Percentiles rank a stretch among this genome's conserved stretches.
These are phyloP conservation scores for Trichogramma dendrolimi DNA, from an alignment of 2,888 invertebrate species.

Conservation along the genomic window DNA sequence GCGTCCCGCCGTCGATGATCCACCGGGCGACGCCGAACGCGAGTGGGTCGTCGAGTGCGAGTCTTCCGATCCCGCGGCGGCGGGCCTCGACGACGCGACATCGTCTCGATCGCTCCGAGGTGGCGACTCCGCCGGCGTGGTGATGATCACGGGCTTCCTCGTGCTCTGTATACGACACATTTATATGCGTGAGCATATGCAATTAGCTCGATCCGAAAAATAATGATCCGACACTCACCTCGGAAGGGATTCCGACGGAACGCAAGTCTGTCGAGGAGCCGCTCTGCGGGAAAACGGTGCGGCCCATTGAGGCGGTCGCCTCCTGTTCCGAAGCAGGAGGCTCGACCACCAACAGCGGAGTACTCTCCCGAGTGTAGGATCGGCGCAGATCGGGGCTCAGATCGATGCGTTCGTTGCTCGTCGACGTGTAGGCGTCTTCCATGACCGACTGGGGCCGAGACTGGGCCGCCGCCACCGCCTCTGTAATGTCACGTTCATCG, in stretches of 20 bases:
- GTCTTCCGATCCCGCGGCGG: constrained; percentile 20
- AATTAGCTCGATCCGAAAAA: no score
- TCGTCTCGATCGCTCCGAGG: background rate
- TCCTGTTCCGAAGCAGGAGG: constrained; percentile 15
- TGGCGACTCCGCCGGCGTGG: background rate
- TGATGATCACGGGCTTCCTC: background rate
- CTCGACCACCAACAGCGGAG: constrained; percentile 18
- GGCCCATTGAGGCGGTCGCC: constrained; percentile 16
- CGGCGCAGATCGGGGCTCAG: background rate
- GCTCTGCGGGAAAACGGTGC: constrained; percentile 13
- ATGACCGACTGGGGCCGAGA: constrained; percentile 22
- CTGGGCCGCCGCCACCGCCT: constrained; percentile 30
- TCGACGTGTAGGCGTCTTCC: constrained; percentile 34
- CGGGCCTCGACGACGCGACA: constrained; percentile 10
- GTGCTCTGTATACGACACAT: no score
- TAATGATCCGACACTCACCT: constrained; percentile 2
- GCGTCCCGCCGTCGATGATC: constrained; percentile 11
- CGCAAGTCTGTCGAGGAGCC: constrained; percentile 15
- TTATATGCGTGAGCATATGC: no score
- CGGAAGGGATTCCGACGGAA: background rate
- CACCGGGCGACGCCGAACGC: constrained; percentile 36
- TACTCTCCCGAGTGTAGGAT: constrained; percentile 15
- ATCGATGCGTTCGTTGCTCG: constrained; percentile 34
- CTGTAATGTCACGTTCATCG: background rate
- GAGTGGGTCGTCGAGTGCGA: constrained; percentile 23